These are phyloP conservation scores for Typhlomys cinereus DNA, from an alignment of 2,113 vertebrate species.

Conservation along the genomic window DNA sequence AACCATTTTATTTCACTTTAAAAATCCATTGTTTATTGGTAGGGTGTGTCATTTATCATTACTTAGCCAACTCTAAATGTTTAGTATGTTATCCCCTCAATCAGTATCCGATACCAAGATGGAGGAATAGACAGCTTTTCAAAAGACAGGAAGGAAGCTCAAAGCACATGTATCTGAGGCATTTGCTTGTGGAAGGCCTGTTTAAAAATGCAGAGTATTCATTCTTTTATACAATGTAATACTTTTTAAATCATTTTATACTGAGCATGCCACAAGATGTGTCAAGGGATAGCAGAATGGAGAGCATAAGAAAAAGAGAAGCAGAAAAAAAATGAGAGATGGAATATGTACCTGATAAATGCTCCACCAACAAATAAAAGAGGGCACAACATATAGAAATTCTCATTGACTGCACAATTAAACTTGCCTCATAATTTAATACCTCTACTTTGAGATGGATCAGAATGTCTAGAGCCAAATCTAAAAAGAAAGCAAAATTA, in stretches of 20 bases:
- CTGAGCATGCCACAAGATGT: neutral
- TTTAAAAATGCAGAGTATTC: neutral
- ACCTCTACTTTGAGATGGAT: neutral
- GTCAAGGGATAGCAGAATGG: neutral
- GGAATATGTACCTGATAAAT: neutral
- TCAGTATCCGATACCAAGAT: constrained; percentile 7
- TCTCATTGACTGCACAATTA: neutral
- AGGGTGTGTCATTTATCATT: neutral
- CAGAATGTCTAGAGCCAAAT: neutral
- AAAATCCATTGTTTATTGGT: constrained; percentile 8
- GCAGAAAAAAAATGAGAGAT: neutral
- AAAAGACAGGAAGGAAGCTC: neutral
- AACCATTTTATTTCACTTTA: neutral
- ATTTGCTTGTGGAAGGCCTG: neutral
- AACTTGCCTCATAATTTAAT: neutral
- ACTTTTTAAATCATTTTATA: neutral
- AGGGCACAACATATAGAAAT: neutral
- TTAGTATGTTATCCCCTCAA: constrained; percentile 33
- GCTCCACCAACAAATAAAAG: neutral
- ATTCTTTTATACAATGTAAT: neutral
- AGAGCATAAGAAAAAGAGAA: neutral
- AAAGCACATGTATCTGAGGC: neutral
- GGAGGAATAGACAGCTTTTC: neutral
- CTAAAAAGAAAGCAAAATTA: no score
- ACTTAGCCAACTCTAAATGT: constrained; percentile 4